Percentiles rank a stretch among this genome's conserved stretches.
Evolutionary conservation across 2,888 invertebrate genomes (phyloP).

Genomic region (Ophonus ardosiacus): DNA sequence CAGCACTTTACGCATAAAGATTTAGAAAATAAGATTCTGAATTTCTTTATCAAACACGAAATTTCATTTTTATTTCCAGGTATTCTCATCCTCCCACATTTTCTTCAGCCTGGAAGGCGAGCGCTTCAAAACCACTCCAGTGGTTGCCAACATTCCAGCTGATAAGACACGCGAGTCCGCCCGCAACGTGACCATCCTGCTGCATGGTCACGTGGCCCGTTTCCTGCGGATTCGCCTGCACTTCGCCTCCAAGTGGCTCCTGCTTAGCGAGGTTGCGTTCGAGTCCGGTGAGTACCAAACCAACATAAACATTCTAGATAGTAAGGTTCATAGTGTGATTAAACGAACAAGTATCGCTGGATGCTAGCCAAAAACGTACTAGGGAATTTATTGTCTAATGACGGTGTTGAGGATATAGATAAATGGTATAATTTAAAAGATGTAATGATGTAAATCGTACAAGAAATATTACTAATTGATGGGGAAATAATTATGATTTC

Average conservation of each 20-base stretch:
- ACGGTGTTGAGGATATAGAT: slow-evolving; percentile 50
- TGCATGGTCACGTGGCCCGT: slow-evolving; percentile 86
- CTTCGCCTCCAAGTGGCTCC: slow-evolving; percentile 91
- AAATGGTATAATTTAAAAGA: slow-evolving; percentile 53
- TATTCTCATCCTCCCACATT: slow-evolving; percentile 86
- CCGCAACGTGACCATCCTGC: slow-evolving; percentile 83
- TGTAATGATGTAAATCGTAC: slow-evolving; percentile 50
- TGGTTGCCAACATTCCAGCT: slow-evolving; percentile 81
- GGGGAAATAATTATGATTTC: no score
- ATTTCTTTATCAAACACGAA: no score
- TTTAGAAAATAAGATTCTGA: no score
- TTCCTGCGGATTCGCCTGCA: slow-evolving; percentile 86
- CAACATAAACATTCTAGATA: not conserved
- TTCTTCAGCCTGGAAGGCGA: slow-evolving; percentile 89
- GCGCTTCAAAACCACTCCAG: slow-evolving; percentile 83
- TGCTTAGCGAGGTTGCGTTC: slow-evolving; percentile 93
- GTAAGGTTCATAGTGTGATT: not conserved
- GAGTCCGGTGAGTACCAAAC: slow-evolving; percentile 82
- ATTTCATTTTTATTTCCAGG: slow-evolving; percentile 75
- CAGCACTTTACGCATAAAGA: no score
- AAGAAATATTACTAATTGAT: slow-evolving; percentile 32
- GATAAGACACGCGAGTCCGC: slow-evolving; percentile 78
- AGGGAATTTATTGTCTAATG: slow-evolving; percentile 46
- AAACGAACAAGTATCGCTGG: not conserved
- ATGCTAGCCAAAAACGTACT: slow-evolving; percentile 45